Evolutionary conservation across 2,113 vertebrate genomes (phyloP).

Genomic region (Indri indri): DNA sequence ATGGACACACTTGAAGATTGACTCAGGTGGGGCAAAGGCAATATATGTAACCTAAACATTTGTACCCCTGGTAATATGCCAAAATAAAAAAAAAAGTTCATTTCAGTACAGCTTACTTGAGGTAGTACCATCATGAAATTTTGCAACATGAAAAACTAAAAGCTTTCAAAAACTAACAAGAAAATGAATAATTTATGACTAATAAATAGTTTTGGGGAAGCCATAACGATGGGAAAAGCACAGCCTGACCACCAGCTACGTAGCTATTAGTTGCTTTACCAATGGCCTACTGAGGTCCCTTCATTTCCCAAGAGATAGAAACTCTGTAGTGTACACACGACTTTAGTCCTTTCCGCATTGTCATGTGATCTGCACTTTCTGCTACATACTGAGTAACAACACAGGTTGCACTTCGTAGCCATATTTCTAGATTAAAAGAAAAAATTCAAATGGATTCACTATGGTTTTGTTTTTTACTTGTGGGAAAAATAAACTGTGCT

Average conservation of each 20-base stretch:
- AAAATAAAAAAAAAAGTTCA: not conserved
- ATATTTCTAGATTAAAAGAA: not conserved
- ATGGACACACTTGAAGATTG: too few relatives aligned
- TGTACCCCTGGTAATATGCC: too few relatives aligned
- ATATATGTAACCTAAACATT: too few relatives aligned
- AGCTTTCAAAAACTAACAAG: not conserved
- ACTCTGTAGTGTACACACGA: not conserved
- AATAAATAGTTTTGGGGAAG: not conserved
- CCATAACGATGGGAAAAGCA: not conserved
- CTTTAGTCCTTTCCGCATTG: not conserved
- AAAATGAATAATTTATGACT: not conserved
- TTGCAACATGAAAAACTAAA: not conserved
- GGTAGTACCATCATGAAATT: not conserved
- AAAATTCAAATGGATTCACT: not conserved
- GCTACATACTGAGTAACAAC: not conserved
- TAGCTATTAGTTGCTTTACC: not conserved
- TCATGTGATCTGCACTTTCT: not conserved
- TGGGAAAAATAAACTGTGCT: not conserved
- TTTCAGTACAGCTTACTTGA: not conserved
- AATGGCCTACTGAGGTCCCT: not conserved
- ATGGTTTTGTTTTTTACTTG: not conserved
- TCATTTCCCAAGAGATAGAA: not conserved
- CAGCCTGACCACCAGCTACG: not conserved
- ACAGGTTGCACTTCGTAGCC: not conserved
- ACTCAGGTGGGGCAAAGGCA: too few relatives aligned